These are phyloP conservation scores for Epizoanthus stellaris DNA, from an alignment of 92 coral and sea anemone species.

Conservation along the genomic window DNA sequence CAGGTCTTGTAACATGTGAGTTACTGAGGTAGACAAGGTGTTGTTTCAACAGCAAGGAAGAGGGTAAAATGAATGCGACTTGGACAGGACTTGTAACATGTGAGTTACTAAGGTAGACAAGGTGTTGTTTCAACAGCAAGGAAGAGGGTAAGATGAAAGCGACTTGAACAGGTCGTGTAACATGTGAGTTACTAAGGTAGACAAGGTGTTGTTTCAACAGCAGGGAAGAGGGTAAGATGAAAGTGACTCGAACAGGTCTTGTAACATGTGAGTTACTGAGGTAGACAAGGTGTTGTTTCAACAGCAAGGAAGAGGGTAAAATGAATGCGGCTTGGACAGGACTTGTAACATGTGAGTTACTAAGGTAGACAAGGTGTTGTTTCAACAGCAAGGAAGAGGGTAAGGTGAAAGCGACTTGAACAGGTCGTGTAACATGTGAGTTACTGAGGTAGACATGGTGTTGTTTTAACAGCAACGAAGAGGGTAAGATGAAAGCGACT, in stretches of 20 bases:
- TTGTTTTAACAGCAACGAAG: too few relatives aligned
- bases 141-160: conserved; percentile 65
- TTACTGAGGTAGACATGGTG: too few relatives aligned
- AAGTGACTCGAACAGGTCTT: neutral
- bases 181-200: neutral
- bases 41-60: conserved; percentile 81
- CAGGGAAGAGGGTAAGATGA: conserved; percentile 74
- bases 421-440: too few relatives aligned
- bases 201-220: conserved; percentile 66
- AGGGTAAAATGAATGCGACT: conserved; percentile 56
- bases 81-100: too few relatives aligned
- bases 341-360: neutral
- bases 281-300: conserved; percentile 57
- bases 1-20: too few relatives aligned
- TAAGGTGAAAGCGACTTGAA: too few relatives aligned
- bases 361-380: too few relatives aligned
- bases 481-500: too few relatives aligned
- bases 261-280: neutral
- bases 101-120: neutral
- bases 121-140: conserved; percentile 76
- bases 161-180: too few relatives aligned
- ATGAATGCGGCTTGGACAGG: neutral
- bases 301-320: conserved; percentile 79
- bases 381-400: too few relatives aligned
- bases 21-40: too few relatives aligned